phyloP scores from a whole-genome alignment of 2,113 vertebrate genomes.

The Sturnus vulgaris region DNA sequence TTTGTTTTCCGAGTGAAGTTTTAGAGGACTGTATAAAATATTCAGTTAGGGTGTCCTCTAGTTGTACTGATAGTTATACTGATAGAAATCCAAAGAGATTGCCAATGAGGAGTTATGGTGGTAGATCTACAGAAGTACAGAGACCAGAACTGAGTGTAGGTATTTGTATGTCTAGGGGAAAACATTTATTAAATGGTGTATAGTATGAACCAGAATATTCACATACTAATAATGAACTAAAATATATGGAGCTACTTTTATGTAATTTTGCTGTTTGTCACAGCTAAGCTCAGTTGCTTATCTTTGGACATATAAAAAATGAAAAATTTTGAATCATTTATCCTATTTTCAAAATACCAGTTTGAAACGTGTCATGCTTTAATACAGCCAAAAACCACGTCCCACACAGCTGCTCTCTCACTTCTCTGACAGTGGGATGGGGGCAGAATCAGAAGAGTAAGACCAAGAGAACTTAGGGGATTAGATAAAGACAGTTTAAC shows the following conservation, averaged over 20 bases:
- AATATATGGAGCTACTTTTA: not conserved
- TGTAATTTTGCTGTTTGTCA: not conserved
- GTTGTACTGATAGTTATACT: not conserved
- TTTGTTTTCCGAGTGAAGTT: not conserved
- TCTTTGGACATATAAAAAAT: not conserved
- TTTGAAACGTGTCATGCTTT: not conserved
- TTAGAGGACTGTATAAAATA: not conserved
- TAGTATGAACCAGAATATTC: not conserved
- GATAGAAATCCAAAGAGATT: not conserved
- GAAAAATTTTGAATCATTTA: not conserved
- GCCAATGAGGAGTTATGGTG: not conserved
- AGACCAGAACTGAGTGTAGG: not conserved
- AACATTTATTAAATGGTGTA: not conserved
- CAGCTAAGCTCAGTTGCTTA: not conserved
- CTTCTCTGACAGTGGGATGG: not conserved
- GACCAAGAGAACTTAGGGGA: not conserved
- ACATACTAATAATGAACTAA: not conserved
- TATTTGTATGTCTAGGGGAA: not conserved
- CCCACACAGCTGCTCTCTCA: not conserved
- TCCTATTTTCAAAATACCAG: slow-evolving; percentile 1
- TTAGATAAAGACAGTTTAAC: not conserved
- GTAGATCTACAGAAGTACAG: not conserved
- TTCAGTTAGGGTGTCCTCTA: not conserved
- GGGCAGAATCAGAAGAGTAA: not conserved
- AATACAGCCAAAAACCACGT: not conserved